These are phyloP conservation scores for Perodicticus potto DNA, from an alignment of 2,797 vertebrate species.

Conservation along the genomic window DNA sequence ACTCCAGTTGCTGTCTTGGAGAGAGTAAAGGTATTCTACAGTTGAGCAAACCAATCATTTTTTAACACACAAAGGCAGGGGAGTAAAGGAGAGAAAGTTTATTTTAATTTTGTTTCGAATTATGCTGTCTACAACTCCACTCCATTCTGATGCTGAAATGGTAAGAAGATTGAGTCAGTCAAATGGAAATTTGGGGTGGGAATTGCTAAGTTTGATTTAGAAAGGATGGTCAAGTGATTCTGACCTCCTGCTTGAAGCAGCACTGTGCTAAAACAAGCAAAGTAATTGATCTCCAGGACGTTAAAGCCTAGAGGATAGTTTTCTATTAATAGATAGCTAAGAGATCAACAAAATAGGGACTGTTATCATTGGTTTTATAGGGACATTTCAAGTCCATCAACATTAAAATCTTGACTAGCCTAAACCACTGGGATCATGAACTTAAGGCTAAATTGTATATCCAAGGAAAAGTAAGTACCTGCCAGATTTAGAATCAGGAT, in stretches of 20 bases:
- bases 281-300: background rate
- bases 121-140: background rate
- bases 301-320: background rate
- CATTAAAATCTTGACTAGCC: background rate
- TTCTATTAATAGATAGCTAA: background rate
- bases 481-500: background rate
- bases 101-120: background rate
- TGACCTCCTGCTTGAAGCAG: background rate
- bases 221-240: background rate
- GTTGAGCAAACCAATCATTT: background rate
- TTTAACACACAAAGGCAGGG: background rate
- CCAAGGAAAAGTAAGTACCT: slow-evolving; percentile 29
- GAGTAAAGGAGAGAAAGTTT: background rate
- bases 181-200: background rate
- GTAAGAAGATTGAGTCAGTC: background rate
- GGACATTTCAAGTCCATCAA: slow-evolving; percentile 2
- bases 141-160: background rate
- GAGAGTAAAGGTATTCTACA: background rate
- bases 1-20: background rate
- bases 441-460: background rate
- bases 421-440: background rate
- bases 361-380: background rate
- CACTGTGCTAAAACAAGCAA: background rate
- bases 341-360: background rate
- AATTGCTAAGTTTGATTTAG: background rate